phyloP scores from a whole-genome alignment of 1,140 invertebrate genomes.

The Nephotettix cincticeps region DNA sequence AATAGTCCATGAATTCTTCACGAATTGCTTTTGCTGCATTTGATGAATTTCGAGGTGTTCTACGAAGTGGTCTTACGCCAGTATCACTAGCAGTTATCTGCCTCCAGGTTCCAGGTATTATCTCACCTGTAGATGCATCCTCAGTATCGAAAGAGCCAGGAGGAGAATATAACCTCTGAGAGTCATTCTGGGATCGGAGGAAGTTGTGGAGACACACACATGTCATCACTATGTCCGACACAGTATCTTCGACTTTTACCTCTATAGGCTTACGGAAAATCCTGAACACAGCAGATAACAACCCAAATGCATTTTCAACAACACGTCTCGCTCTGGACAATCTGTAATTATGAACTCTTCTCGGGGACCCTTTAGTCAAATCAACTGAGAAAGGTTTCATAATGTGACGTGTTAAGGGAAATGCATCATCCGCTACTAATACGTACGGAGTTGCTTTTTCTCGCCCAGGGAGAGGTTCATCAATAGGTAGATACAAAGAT shows the following conservation, averaged over 20 bases:
- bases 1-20: neutral
- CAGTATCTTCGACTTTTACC: neutral
- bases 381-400: conserved; percentile 45
- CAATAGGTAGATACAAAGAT: neutral
- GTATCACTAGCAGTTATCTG: conserved; percentile 2
- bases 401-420: conserved; percentile 43
- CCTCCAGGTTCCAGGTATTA: neutral
- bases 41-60: neutral
- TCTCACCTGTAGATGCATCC: neutral
- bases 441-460: conserved; percentile 34
- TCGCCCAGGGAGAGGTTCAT: neutral
- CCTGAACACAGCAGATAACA: conserved; percentile 48
- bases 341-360: conserved; percentile 46
- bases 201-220: conserved; percentile 14
- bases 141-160: neutral
- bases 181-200: neutral
- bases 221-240: neutral
- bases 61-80: neutral
- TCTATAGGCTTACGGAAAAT: conserved; percentile 41
- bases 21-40: neutral
- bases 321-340: conserved; percentile 38
- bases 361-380: conserved; percentile 35
- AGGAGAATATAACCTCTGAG: neutral
- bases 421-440: conserved; percentile 49
- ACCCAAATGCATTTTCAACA: conserved; percentile 50